These are phyloP conservation scores for Siniperca scherzeri DNA, from an alignment of 2,797 vertebrate species.

Conservation along the genomic window DNA sequence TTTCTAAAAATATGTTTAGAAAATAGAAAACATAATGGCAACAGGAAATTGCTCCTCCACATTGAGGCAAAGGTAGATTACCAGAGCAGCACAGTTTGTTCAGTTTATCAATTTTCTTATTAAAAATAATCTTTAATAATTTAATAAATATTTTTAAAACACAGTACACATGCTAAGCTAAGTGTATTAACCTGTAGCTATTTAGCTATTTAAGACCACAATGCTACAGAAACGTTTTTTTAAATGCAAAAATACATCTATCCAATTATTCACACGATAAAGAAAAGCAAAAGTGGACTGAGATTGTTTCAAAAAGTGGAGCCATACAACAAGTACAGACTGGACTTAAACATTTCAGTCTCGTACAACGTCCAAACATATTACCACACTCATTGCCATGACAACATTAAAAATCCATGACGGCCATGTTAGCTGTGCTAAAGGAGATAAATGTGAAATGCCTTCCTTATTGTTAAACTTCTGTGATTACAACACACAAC, in stretches of 20 bases:
- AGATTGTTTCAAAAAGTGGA: background rate
- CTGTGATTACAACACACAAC: constrained; percentile 49
- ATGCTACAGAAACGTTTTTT: background rate
- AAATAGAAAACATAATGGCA: constrained; percentile 29
- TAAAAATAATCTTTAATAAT: background rate
- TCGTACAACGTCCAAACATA: constrained; percentile 1
- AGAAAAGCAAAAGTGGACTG: background rate
- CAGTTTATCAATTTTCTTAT: constrained; percentile 1
- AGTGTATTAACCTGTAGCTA: background rate
- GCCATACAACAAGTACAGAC: background rate
- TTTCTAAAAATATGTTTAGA: background rate
- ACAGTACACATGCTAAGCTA: background rate
- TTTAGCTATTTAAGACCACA: background rate
- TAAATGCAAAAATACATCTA: background rate
- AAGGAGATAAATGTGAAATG: constrained; percentile 28
- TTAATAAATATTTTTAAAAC: background rate
- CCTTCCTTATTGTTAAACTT: constrained; percentile 23
- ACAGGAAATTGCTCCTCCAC: constrained; percentile 24
- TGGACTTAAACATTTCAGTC: background rate
- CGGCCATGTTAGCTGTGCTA: background rate
- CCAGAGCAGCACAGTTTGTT: background rate
- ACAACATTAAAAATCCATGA: constrained; percentile 28
- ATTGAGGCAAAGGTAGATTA: background rate
- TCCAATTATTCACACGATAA: background rate
- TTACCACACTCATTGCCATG: background rate